Conservation (phyloP, 2,113 vertebrate genomes). For the Pholis gunnellus region DNA sequence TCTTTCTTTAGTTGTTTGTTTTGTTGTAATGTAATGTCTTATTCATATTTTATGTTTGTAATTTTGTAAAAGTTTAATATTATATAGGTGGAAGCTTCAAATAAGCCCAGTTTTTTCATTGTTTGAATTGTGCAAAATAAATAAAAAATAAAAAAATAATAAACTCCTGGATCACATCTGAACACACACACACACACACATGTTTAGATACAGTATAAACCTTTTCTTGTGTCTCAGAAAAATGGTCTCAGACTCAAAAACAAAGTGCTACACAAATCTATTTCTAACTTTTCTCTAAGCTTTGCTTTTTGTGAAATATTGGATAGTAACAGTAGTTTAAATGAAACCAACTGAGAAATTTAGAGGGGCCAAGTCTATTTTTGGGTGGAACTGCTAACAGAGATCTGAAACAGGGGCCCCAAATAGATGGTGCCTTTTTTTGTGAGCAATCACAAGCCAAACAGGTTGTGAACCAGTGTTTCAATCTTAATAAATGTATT, state of each 20-base stretch:
- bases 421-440: background rate
- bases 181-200: background rate
- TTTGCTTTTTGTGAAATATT: background rate
- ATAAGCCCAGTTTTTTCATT: too few species aligned
- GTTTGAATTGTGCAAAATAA: too few species aligned
- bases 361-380: too few species aligned
- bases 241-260: background rate
- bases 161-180: background rate
- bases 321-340: too few species aligned
- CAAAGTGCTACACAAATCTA: background rate
- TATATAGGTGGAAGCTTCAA: too few species aligned
- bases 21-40: too few species aligned
- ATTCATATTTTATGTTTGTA: too few species aligned
- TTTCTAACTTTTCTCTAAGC: background rate
- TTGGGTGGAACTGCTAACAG: too few species aligned
- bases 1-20: too few species aligned
- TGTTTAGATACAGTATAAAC: background rate
- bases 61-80: too few species aligned
- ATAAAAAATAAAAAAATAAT: too few species aligned
- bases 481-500: background rate
- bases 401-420: background rate
- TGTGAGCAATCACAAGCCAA: background rate
- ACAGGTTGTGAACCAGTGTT: background rate
- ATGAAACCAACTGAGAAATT: too few species aligned
- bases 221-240: background rate